Percentiles rank a stretch among this genome's conserved stretches.
phyloP scores from a whole-genome alignment of 2,113 vertebrate genomes.

The Engystomops pustulosus region DNA sequence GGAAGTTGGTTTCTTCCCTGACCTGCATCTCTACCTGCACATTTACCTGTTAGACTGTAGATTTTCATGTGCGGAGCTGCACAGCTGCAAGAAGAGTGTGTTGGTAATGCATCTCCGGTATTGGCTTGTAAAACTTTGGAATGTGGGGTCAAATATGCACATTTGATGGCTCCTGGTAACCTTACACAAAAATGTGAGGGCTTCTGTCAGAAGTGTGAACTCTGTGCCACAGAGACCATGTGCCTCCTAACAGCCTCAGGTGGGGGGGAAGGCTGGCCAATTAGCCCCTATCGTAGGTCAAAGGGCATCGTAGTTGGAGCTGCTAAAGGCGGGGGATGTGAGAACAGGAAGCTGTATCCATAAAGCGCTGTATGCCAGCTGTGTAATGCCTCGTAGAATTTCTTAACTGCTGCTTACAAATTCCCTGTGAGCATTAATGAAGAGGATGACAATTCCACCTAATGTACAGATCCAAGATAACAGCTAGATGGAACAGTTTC shows the following conservation, averaged over 20 bases:
- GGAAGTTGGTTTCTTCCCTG: no score
- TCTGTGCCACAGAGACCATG: constrained; percentile 51
- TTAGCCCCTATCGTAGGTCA: constrained; percentile 56
- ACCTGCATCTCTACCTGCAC: no score
- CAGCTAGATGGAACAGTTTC: not conserved
- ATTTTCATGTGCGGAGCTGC: constrained; percentile 28
- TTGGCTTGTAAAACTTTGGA: constrained; percentile 58
- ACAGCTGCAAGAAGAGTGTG: constrained; percentile 53
- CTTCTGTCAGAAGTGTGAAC: constrained; percentile 61
- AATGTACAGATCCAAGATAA: constrained; percentile 43
- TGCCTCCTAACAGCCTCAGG: constrained; percentile 46
- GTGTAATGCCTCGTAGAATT: constrained; percentile 40
- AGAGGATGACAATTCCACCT: not conserved
- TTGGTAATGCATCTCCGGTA: constrained; percentile 47
- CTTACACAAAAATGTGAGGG: constrained; percentile 57
- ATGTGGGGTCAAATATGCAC: constrained; percentile 58
- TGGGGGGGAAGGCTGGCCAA: constrained; percentile 56
- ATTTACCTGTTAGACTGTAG: not conserved
- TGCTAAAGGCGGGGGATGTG: constrained; percentile 52
- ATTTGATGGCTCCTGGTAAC: constrained; percentile 52
- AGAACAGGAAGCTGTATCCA: constrained; percentile 59
- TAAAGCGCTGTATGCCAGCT: constrained; percentile 57
- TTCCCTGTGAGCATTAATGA: constrained; percentile 20
- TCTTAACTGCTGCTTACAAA: constrained; percentile 48
- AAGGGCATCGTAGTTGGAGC: constrained; percentile 45